A percentile compares a stretch with the other conserved stretches of the same genome.
Conservation (phyloP, 2,113 vertebrate species). For the Clupea harengus region DNA sequence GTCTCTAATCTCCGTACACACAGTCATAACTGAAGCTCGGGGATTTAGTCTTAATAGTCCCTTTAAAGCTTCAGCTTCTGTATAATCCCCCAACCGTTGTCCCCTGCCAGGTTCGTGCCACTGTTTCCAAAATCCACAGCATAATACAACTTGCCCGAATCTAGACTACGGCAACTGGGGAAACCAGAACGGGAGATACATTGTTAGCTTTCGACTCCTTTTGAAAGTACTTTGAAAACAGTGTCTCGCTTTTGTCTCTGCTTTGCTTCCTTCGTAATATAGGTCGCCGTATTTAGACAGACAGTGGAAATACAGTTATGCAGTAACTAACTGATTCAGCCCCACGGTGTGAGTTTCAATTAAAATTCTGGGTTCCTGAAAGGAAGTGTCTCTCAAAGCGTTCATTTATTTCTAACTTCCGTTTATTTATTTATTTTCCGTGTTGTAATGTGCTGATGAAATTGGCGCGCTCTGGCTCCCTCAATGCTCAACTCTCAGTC, state of each 20-base stretch:
- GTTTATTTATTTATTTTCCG: background rate
- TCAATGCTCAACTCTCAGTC: background rate
- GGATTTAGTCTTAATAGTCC: constrained; percentile 45
- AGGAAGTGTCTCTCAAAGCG: constrained; percentile 32
- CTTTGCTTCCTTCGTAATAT: background rate
- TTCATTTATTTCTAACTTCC: background rate
- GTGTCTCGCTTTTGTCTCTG: constrained; percentile 1
- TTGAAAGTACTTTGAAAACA: constrained; percentile 20
- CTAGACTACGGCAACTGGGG: constrained; percentile 21
- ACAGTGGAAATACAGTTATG: constrained; percentile 15
- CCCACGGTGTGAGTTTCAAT: constrained; percentile 23
- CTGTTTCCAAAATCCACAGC: constrained; percentile 2
- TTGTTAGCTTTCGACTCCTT: background rate
- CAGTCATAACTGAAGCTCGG: constrained; percentile 41
- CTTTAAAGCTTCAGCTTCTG: constrained; percentile 26
- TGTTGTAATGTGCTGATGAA: background rate
- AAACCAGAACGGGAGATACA: constrained; percentile 17
- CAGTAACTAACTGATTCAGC: constrained; percentile 16
- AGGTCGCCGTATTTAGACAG: constrained; percentile 11
- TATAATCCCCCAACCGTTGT: constrained; percentile 43
- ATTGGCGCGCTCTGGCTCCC: constrained; percentile 23
- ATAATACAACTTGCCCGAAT: background rate
- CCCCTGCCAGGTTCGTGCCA: constrained; percentile 21
- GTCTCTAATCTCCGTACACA: constrained; percentile 45
- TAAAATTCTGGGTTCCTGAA: constrained; percentile 24